Evolutionary conservation across 2,113 vertebrate species (phyloP).

Genomic region (Mus pahari): DNA sequence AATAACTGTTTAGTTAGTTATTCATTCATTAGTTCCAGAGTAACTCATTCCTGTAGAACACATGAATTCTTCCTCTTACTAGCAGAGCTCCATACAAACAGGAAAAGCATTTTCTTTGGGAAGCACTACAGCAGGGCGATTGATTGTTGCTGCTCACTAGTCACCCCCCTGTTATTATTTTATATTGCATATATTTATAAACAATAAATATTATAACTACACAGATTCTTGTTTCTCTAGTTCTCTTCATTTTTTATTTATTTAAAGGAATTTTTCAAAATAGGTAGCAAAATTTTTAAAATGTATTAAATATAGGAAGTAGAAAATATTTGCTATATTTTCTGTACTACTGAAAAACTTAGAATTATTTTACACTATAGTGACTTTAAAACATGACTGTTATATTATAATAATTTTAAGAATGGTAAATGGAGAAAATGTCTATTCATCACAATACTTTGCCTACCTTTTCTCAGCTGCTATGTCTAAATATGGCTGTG

Average conservation of each 20-base stretch:
- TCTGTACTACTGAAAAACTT: neutral
- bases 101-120: slow-evolving; percentile 91
- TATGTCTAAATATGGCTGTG: neutral
- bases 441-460: neutral
- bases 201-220: neutral
- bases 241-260: neutral
- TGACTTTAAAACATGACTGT: neutral
- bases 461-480: neutral
- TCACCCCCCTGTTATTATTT: too few relatives aligned
- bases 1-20: too few relatives aligned
- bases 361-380: neutral
- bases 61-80: slow-evolving; percentile 89
- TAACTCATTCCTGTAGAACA: neutral
- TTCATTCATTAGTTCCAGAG: neutral
- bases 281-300: neutral
- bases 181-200: slow-evolving; percentile 60
- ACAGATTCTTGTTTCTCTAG: neutral
- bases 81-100: slow-evolving; percentile 89
- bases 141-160: slow-evolving; percentile 87
- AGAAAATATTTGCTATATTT: neutral
- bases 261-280: neutral
- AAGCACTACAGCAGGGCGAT: slow-evolving; percentile 92
- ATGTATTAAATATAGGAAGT: neutral
- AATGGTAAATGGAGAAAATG: neutral
- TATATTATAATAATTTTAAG: slow-evolving; percentile 1